A percentile compares a stretch with the other conserved stretches of the same genome.
phyloP scores from a whole-genome alignment of 2,797 vertebrate genomes.

The Muscicapa striata region DNA sequence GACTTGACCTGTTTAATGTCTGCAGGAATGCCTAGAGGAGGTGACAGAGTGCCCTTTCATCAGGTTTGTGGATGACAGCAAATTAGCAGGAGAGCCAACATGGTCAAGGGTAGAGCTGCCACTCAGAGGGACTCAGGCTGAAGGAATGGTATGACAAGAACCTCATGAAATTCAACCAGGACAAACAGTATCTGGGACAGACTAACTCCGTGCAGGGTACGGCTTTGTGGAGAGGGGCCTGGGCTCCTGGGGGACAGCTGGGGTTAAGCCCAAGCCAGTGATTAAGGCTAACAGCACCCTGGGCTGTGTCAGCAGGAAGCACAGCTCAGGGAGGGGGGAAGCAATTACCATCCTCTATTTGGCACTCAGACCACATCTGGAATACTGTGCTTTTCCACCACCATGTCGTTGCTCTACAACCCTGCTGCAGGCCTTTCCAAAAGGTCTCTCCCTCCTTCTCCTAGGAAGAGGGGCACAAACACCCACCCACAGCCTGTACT shows the following conservation, averaged over 20 bases:
- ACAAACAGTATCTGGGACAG: not conserved
- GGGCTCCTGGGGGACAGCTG: not conserved
- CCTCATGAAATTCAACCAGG: not conserved
- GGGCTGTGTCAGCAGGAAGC: not conserved
- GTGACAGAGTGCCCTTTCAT: not conserved
- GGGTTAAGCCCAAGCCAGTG: not conserved
- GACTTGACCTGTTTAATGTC: not conserved
- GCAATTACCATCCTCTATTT: not conserved
- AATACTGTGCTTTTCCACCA: not conserved
- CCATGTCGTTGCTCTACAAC: fast-evolving
- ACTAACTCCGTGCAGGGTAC: not conserved
- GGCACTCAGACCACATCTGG: not conserved
- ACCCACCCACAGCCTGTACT: not conserved
- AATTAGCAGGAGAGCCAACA: not conserved
- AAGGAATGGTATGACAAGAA: not conserved
- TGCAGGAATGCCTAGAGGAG: not conserved
- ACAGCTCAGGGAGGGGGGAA: not conserved
- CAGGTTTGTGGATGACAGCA: not conserved
- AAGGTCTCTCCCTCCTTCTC: not conserved
- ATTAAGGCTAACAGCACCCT: not conserved
- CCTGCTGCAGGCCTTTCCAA: not conserved
- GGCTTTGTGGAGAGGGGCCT: not conserved
- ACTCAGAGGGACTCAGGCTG: not conserved
- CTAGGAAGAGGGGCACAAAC: not conserved
- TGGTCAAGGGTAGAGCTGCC: not conserved